Evolutionary conservation across 35 echinoderm and acorn worm genomes (phyloP).

Genomic region (Heliocidaris erythrogramma): DNA sequence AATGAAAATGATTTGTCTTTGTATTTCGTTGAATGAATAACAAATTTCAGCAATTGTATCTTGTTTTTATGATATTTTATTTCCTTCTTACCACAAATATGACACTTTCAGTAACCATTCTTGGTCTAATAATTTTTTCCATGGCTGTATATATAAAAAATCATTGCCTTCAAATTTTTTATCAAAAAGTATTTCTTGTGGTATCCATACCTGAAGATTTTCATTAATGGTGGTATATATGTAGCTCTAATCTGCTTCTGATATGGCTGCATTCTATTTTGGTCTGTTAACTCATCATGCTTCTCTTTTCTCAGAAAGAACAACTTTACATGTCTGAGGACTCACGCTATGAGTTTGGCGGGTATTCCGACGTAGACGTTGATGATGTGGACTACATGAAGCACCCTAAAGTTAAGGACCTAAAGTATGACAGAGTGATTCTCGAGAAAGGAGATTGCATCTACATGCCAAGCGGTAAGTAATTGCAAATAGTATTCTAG

Average conservation of each 20-base stretch:
- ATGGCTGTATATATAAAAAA: no score
- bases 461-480: constrained; percentile 70
- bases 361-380: constrained; percentile 47
- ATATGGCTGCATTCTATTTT: no score
- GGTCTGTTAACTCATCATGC: neutral
- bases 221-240: no score
- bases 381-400: constrained; percentile 49
- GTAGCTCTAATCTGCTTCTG: neutral
- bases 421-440: constrained; percentile 54
- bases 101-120: no score
- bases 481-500: neutral
- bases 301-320: constrained; percentile 23
- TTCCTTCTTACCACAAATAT: no score
- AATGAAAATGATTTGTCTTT: no score
- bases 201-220: no score
- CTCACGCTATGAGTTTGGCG: constrained; percentile 57
- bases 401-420: constrained; percentile 44
- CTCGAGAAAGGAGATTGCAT: constrained; percentile 67
- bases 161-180: neutral
- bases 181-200: no score
- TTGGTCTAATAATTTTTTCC: no score
- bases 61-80: no score
- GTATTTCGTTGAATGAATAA: no score
- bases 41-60: no score
- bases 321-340: constrained; percentile 56